These are phyloP conservation scores for Gryon sp. DNA, from an alignment of 1,140 invertebrate species.

Conservation along the genomic window DNA sequence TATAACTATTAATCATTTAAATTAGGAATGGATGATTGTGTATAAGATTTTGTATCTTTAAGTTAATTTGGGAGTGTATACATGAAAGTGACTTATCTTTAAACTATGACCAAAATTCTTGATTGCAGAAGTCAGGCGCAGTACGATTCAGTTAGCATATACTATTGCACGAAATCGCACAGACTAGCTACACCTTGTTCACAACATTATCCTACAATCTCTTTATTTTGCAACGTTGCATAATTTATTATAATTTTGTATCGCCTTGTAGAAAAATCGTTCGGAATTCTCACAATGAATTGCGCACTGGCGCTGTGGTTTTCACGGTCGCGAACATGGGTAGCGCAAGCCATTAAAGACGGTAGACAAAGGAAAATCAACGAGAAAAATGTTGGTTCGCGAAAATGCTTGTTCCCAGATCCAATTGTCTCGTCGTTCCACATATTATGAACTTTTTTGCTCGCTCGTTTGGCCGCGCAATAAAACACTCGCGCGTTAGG, in stretches of 20 bases:
- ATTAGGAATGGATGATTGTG: too few relatives aligned
- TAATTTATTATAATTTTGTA: constrained; percentile 59
- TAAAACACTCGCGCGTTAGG: background rate
- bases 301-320: constrained; percentile 6
- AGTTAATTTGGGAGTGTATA: too few relatives aligned
- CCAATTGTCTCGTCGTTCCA: constrained; percentile 2
- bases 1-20: too few relatives aligned
- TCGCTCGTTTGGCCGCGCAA: too few relatives aligned
- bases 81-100: too few relatives aligned
- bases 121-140: too few relatives aligned
- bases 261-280: constrained; percentile 17
- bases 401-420: constrained; percentile 15
- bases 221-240: constrained; percentile 58
- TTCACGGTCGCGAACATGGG: constrained; percentile 28
- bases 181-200: constrained; percentile 35
- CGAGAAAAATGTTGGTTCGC: background rate
- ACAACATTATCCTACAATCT: constrained; percentile 36
- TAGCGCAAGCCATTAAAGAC: constrained; percentile 3
- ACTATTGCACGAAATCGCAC: constrained; percentile 36
- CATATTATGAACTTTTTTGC: background rate
- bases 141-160: too few relatives aligned
- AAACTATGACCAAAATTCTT: too few relatives aligned
- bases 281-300: constrained; percentile 50
- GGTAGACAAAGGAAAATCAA: background rate
- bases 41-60: too few relatives aligned